These are phyloP conservation scores for Ectropis grisescens DNA, from an alignment of 1,140 invertebrate genomes.

Conservation along the genomic window DNA sequence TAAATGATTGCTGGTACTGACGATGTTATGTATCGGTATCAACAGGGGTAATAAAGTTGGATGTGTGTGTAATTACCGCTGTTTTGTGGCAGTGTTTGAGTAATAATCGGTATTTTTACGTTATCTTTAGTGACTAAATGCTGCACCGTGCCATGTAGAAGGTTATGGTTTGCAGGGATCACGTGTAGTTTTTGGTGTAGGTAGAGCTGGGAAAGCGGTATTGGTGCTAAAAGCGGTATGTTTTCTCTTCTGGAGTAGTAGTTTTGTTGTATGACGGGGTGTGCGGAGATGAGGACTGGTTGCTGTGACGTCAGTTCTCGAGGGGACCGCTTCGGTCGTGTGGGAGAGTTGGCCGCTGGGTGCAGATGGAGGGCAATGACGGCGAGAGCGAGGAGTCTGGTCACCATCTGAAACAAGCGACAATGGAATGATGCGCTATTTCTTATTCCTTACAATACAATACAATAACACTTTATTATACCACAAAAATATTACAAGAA, in stretches of 20 bases:
- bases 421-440: too few relatives aligned
- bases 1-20: too few relatives aligned
- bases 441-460: too few relatives aligned
- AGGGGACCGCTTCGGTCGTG: conserved; percentile 1
- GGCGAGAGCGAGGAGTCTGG: background rate
- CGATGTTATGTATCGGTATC: conserved; percentile 30
- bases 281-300: conserved; percentile 2
- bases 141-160: conserved; percentile 17
- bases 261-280: too few relatives aligned
- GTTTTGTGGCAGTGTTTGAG: conserved; percentile 21
- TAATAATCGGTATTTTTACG: conserved; percentile 18
- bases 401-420: too few relatives aligned
- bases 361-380: conserved; percentile 4
- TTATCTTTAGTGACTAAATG: conserved; percentile 20
- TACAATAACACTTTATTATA: too few relatives aligned
- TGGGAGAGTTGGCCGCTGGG: conserved; percentile 4
- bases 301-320: background rate
- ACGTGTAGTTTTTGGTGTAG: conserved; percentile 10
- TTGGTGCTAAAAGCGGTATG: background rate
- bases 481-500: too few relatives aligned
- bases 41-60: conserved; percentile 24
- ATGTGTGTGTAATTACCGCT: conserved; percentile 24
- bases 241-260: too few relatives aligned
- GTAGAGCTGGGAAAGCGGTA: conserved; percentile 28
- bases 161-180: conserved; percentile 11